phyloP scores from a whole-genome alignment of 2,888 invertebrate genomes.

The Dryococelus australis region DNA sequence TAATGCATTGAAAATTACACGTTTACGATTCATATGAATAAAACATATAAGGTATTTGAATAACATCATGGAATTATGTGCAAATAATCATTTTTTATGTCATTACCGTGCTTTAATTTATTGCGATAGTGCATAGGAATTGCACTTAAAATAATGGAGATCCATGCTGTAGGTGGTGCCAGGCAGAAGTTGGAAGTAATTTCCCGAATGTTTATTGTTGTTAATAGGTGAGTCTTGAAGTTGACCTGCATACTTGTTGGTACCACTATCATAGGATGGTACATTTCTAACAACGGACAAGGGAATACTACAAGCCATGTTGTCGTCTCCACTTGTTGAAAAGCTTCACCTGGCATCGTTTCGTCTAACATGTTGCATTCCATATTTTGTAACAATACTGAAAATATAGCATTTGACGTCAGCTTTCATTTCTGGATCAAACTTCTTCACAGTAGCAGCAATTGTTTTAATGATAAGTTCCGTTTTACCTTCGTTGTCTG shows the following conservation, averaged over 20 bases:
- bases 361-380: neutral
- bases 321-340: neutral
- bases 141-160: neutral
- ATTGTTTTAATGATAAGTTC: neutral
- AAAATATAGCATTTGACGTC: neutral
- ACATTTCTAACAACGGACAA: neutral
- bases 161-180: neutral
- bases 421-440: neutral
- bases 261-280: neutral
- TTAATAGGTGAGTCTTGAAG: neutral
- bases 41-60: neutral
- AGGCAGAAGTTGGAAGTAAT: neutral
- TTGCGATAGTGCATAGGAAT: neutral
- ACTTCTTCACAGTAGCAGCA: neutral
- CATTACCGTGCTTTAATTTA: neutral
- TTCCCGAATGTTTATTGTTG: neutral
- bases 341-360: neutral
- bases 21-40: neutral
- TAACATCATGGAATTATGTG: neutral
- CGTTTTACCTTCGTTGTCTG: neutral
- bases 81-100: neutral
- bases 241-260: neutral
- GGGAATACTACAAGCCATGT: neutral
- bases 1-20: neutral
- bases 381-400: neutral